Percentiles rank a stretch among this genome's conserved stretches.
Evolutionary conservation across 2,797 vertebrate species (phyloP).

Genomic region (Betta splendens): DNA sequence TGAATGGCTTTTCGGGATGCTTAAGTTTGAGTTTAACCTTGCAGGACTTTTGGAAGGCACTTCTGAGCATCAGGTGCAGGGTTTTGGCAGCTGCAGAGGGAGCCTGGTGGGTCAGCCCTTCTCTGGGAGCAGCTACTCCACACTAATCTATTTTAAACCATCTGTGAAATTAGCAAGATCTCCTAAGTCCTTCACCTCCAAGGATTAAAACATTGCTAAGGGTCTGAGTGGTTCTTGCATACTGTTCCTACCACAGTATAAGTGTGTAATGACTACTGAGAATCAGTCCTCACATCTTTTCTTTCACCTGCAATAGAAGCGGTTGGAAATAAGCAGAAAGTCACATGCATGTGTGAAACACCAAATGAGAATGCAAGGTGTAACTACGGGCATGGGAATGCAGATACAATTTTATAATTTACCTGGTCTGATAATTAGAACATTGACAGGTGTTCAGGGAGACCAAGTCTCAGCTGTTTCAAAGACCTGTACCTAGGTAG

Average conservation of each 20-base stretch:
- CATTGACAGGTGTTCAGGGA: constrained; percentile 40
- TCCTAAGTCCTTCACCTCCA: constrained; percentile 88
- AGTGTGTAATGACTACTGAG: constrained; percentile 67
- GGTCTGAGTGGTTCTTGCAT: constrained; percentile 74
- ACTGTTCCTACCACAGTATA: constrained; percentile 65
- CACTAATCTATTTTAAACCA: constrained; percentile 91
- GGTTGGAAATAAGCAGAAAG: constrained; percentile 14
- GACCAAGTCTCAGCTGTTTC: constrained; percentile 45
- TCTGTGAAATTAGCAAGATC: constrained; percentile 91
- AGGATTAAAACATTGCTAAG: constrained; percentile 85
- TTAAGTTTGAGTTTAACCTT: constrained; percentile 89
- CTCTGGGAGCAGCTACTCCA: constrained; percentile 84
- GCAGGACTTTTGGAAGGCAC: constrained; percentile 89
- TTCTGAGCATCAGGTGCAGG: constrained; percentile 78
- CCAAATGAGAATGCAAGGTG: constrained; percentile 24
- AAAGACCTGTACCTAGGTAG: constrained; percentile 58
- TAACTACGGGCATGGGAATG: not conserved
- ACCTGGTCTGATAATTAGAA: constrained; percentile 19
- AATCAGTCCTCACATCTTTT: constrained; percentile 43
- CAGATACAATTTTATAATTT: constrained; percentile 3
- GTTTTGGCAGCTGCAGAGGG: constrained; percentile 86
- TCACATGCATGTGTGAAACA: constrained; percentile 5
- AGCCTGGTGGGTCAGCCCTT: constrained; percentile 85
- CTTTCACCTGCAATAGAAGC: constrained; percentile 32
- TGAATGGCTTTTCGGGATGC: constrained; percentile 72